Evolutionary conservation across 2,888 invertebrate genomes (phyloP).

Genomic region (Crematogaster levior): DNA sequence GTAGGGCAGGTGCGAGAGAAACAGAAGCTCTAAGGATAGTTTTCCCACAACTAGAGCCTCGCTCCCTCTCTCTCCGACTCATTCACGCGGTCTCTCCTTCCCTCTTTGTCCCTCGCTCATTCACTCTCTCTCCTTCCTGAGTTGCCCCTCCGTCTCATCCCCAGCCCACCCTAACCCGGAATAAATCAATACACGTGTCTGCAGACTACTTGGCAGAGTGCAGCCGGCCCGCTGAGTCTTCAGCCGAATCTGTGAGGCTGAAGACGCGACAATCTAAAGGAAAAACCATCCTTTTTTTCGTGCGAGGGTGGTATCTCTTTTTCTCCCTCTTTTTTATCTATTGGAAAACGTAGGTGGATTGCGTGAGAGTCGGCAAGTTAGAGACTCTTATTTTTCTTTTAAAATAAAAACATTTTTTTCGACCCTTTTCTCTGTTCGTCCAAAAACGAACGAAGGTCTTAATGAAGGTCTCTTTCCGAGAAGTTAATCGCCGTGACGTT

Average conservation of each 20-base stretch:
- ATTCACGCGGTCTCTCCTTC: slow-evolving; percentile 45
- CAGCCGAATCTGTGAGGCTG: slow-evolving; percentile 69
- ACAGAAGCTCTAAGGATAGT: slow-evolving; percentile 29
- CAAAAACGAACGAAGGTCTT: neutral
- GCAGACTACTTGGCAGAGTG: slow-evolving; percentile 81
- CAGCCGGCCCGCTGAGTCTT: slow-evolving; percentile 75
- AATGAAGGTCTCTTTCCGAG: neutral
- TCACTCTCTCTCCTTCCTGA: slow-evolving; percentile 45
- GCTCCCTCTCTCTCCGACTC: slow-evolving; percentile 43
- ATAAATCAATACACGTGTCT: slow-evolving; percentile 86
- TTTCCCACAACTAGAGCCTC: slow-evolving; percentile 45
- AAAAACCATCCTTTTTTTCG: neutral
- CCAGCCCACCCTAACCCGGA: slow-evolving; percentile 72
- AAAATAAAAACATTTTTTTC: neutral
- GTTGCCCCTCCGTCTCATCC: slow-evolving; percentile 51
- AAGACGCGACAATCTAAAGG: slow-evolving; percentile 47
- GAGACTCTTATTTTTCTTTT: neutral
- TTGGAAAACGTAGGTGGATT: neutral
- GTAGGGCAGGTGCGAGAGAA: slow-evolving; percentile 46
- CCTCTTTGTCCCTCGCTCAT: slow-evolving; percentile 36
- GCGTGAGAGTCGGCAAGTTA: too few relatives aligned
- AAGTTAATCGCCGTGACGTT: neutral
- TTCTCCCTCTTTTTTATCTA: neutral
- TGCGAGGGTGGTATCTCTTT: neutral
- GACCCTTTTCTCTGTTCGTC: neutral